Evolutionary conservation across 92 coral and sea anemone genomes (phyloP).

Genomic region (Nematostella vectensis): DNA sequence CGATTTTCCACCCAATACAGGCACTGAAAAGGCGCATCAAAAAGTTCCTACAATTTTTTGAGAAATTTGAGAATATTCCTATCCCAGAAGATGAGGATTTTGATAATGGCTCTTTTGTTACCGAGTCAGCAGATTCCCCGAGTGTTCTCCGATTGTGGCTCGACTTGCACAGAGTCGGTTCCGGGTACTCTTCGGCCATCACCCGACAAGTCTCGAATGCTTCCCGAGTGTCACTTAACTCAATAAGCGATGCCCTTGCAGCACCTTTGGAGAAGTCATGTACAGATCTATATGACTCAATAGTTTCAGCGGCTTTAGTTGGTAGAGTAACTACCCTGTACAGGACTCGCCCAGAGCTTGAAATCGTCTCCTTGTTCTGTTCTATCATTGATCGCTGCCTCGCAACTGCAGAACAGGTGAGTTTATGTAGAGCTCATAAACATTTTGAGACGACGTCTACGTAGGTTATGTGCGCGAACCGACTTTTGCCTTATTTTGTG

Average conservation of each 20-base stretch:
- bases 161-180: no score
- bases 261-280: neutral
- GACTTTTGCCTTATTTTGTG: no score
- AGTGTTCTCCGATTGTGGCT: no score
- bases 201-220: neutral
- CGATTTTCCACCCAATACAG: constrained; percentile 68
- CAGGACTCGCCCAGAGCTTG: constrained; percentile 58
- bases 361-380: constrained; percentile 46
- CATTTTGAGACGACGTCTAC: no score
- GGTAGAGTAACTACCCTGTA: constrained; percentile 34
- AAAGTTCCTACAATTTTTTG: constrained; percentile 20
- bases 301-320: no score
- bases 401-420: constrained; percentile 54
- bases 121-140: neutral
- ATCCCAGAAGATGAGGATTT: constrained; percentile 50
- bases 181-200: no score
- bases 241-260: neutral
- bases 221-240: neutral
- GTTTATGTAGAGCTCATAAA: no score
- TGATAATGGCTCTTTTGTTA: constrained; percentile 1
- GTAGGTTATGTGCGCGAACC: no score
- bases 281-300: no score
- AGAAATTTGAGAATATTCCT: constrained; percentile 33
- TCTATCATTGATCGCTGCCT: constrained; percentile 45
- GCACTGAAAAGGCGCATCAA: constrained; percentile 29